These are phyloP conservation scores for Sinopyrophorus schimmeli DNA, from an alignment of 2,888 invertebrate species.

Conservation along the genomic window DNA sequence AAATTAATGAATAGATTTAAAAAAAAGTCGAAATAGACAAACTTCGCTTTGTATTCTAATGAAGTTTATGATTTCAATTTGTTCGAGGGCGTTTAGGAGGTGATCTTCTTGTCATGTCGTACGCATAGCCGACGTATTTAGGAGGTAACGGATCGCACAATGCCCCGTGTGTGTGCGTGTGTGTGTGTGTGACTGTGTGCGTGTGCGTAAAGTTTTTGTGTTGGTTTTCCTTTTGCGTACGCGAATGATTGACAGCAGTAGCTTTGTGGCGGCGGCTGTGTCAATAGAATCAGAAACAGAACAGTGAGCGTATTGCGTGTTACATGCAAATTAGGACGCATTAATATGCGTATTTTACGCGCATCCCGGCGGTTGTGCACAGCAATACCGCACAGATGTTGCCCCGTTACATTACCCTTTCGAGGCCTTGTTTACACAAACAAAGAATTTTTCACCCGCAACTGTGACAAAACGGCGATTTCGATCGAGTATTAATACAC, in stretches of 20 bases:
- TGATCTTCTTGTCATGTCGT: conserved; percentile 13
- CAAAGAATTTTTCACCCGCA: conserved; percentile 47
- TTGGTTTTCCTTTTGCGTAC: conserved; percentile 16
- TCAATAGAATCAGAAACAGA: conserved; percentile 45
- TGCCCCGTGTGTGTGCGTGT: too few species aligned
- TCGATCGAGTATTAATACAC: too few species aligned
- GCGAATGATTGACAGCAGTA: conserved; percentile 47
- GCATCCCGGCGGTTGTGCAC: conserved; percentile 46
- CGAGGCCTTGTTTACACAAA: conserved; percentile 52
- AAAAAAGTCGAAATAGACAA: conserved; percentile 4
- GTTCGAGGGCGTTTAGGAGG: conserved; percentile 13
- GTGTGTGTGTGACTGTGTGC: not conserved
- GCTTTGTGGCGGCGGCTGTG: conserved; percentile 50
- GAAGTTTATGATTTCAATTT: conserved; percentile 9
- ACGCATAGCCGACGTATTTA: conserved; percentile 12
- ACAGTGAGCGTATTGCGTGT: conserved; percentile 49
- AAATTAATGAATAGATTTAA: too few species aligned
- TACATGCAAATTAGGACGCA: conserved; percentile 55
- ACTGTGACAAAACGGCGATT: conserved; percentile 16
- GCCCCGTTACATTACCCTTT: conserved; percentile 46
- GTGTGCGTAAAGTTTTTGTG: too few species aligned
- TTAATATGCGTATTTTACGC: conserved; percentile 55
- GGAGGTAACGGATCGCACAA: conserved; percentile 16
- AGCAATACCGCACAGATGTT: conserved; percentile 49
- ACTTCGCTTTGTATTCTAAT: conserved; percentile 16